Conservation (phyloP, 2,797 vertebrate species). For the Microhierax caerulescens region DNA sequence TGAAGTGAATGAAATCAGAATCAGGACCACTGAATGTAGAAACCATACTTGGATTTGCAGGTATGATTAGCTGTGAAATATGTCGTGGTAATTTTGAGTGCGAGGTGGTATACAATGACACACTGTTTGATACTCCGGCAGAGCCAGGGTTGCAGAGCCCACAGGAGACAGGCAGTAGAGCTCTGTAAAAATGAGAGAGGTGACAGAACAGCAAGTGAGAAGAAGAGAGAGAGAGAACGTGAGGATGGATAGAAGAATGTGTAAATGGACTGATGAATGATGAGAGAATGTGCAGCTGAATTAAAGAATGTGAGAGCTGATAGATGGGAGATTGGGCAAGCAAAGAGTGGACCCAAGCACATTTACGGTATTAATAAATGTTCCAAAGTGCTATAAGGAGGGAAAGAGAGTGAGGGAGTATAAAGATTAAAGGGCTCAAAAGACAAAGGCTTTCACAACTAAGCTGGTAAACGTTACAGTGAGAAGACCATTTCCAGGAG, state of each 20-base stretch:
- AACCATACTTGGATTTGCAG: background rate
- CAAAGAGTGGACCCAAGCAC: background rate
- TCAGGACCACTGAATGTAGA: slow-evolving; percentile 15
- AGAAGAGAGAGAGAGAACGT: background rate
- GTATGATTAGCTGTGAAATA: slow-evolving; percentile 48
- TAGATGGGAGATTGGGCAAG: background rate
- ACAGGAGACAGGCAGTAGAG: background rate
- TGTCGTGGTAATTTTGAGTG: background rate
- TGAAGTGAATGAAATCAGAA: slow-evolving; percentile 42
- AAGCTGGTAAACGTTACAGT: background rate
- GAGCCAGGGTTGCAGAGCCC: background rate
- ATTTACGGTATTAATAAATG: background rate
- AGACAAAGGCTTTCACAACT: background rate
- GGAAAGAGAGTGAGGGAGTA: background rate
- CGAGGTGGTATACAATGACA: slow-evolving; percentile 6
- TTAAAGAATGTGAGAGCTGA: slow-evolving; percentile 56
- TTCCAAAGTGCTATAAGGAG: background rate
- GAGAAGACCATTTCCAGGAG: background rate
- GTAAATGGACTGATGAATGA: slow-evolving; percentile 58
- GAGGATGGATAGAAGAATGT: slow-evolving; percentile 13
- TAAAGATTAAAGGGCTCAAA: background rate
- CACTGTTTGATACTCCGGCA: background rate
- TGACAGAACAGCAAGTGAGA: slow-evolving; percentile 16
- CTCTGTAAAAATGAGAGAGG: background rate
- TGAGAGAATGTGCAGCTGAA: slow-evolving; percentile 29